Conservation (phyloP, 1,140 invertebrate species). For the Oreohelix idahoensis region DNA sequence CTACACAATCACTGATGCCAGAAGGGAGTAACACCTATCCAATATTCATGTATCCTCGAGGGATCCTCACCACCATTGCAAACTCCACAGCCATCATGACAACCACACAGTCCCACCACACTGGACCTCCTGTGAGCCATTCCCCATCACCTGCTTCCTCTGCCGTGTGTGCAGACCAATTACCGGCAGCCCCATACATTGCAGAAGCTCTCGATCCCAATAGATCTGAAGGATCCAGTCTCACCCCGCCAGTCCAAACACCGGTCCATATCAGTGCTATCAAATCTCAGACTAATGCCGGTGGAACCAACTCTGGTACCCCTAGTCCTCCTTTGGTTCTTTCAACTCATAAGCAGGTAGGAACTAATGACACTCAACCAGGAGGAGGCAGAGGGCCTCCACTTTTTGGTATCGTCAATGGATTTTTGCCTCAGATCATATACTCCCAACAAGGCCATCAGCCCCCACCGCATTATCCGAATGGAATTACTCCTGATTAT, state of each 20-base stretch:
- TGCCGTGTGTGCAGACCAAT: neutral
- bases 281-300: neutral
- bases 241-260: constrained; percentile 16
- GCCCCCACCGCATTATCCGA: constrained; percentile 28
- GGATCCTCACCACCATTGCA: constrained; percentile 7
- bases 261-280: neutral
- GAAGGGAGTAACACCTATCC: neutral
- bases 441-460: constrained; percentile 17
- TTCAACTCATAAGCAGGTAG: neutral
- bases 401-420: neutral
- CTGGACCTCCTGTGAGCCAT: constrained; percentile 25
- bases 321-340: constrained; percentile 33
- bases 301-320: constrained; percentile 6
- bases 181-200: neutral
- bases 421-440: neutral
- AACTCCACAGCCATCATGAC: constrained; percentile 14
- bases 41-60: neutral
- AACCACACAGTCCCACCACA: neutral
- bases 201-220: neutral
- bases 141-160: constrained; percentile 6
- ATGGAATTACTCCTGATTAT: constrained; percentile 20
- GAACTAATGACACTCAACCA: neutral
- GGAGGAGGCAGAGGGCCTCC: neutral
- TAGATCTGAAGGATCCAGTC: constrained; percentile 5
- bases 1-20: neutral